Base-by-base conservation (phyloP, 2,113 vertebrate genomes). In the Bagarius yarrelli region DNA sequence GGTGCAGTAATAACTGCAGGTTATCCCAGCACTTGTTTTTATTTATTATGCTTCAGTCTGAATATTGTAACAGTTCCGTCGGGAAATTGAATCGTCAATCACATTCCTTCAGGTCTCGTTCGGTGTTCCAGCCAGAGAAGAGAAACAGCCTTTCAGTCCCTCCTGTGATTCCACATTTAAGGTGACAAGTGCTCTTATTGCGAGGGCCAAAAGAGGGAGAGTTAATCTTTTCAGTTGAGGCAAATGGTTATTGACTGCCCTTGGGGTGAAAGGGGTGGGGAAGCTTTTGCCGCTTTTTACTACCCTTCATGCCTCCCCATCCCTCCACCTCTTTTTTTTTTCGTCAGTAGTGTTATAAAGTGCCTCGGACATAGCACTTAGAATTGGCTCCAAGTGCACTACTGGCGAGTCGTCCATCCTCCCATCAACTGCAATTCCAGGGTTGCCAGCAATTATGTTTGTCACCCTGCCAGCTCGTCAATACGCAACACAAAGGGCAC, bases 61-160 rank as follows among this genome's bases (percentile, higher is more conserved):
- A 89, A 91, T 92, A 91, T 91, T 89, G 89, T 85, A 84, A 88
- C 89, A 83, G 88, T 87, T 90, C 77, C 66, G 85, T 80, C 82
- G 81, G 34, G 85, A 91, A 91, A 92, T 93, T 91, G 91, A 90
- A 88, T 92, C 89, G 87, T 93, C 88, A 89, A 92, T 93, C 91
- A 90, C 87, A 87, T 88, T 81, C 79, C 85, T 85, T 67, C 23
- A 53, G 83, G 83, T 63, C 86, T 86, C 86, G 86, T 83, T 69
- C 36, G 8, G 55, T 15, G 1, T 70, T 59, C 84, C 86, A 88
- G 88, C 84, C 82, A 81, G 85, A 89, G 85, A 86, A 87, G 90
- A 86, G 82, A 80, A 89, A 89, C 90, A 80, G 83, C 84, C 86
- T 86, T 87, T 90, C 91, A 84, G 60, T 64, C 44, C 78, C 61